Evolutionary conservation across 2,888 invertebrate species (phyloP).

Genomic region (Ophion ellenae): DNA sequence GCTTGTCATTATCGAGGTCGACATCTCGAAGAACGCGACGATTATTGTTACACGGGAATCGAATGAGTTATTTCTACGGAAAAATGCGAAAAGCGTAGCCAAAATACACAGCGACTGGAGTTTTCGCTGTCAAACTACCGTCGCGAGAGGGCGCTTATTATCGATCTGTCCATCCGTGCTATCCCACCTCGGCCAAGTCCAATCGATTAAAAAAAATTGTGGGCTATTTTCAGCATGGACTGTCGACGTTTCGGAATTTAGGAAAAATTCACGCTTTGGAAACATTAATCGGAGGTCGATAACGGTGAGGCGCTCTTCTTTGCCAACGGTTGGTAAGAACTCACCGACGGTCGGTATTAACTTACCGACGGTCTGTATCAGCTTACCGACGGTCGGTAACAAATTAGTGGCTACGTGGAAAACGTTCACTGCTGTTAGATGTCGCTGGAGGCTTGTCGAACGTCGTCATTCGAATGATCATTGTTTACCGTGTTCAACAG

Average conservation of each 20-base stretch:
- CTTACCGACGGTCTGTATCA: neutral
- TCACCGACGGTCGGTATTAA: neutral
- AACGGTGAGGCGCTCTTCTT: neutral
- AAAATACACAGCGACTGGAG: neutral
- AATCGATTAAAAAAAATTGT: neutral
- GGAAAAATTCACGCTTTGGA: neutral
- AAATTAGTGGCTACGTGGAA: neutral
- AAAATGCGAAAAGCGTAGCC: neutral
- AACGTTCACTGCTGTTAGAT: neutral
- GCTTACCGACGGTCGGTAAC: neutral
- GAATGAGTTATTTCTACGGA: neutral
- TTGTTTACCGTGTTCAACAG: neutral
- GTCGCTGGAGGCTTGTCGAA: too few species aligned
- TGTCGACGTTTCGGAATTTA: neutral
- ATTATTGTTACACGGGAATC: neutral
- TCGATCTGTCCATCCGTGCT: neutral
- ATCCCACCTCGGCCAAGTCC: neutral
- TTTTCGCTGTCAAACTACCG: neutral
- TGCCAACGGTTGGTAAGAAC: neutral
- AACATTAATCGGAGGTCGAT: neutral
- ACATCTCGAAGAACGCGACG: conserved; percentile 57
- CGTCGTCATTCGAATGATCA: too few species aligned
- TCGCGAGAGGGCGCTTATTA: conserved; percentile 28
- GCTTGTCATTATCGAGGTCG: conserved; percentile 82
- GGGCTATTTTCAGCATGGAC: neutral